Evolutionary conservation across 2,113 vertebrate genomes (phyloP).

Genomic region (Cheirogaleus medius): DNA sequence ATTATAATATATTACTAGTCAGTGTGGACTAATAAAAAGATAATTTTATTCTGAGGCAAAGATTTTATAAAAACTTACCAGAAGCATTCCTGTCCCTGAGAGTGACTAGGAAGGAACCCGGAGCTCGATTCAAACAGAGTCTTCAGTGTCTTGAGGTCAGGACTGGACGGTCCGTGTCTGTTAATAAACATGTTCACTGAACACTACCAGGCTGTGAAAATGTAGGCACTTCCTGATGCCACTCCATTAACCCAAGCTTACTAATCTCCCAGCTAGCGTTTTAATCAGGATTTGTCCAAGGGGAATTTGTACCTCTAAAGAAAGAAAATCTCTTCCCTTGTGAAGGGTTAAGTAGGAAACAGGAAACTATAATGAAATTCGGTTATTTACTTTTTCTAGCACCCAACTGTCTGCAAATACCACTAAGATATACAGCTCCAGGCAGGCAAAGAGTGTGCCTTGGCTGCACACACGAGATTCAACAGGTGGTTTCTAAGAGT

Average conservation of each 20-base stretch:
- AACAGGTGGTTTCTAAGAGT: conserved; percentile 49
- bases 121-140: conserved; percentile 32
- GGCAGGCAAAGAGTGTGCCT: background rate
- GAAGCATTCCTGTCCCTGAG: conserved; percentile 54
- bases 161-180: background rate
- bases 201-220: background rate
- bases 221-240: background rate
- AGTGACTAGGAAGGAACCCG: background rate
- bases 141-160: conserved; percentile 23
- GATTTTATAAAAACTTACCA: conserved; percentile 70
- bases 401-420: conserved; percentile 48
- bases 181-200: background rate
- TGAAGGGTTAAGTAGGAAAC: conserved; percentile 52
- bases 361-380: conserved; percentile 39
- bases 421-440: background rate
- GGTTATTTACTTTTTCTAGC: conserved; percentile 43
- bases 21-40: background rate
- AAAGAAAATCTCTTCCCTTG: background rate
- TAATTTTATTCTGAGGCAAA: conserved; percentile 13
- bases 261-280: background rate
- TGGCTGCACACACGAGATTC: background rate
- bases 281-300: background rate
- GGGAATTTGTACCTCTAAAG: background rate
- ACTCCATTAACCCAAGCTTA: background rate
- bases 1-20: background rate